Conservation (phyloP, 1,140 invertebrate genomes). For the Cecropterus lyciades region DNA sequence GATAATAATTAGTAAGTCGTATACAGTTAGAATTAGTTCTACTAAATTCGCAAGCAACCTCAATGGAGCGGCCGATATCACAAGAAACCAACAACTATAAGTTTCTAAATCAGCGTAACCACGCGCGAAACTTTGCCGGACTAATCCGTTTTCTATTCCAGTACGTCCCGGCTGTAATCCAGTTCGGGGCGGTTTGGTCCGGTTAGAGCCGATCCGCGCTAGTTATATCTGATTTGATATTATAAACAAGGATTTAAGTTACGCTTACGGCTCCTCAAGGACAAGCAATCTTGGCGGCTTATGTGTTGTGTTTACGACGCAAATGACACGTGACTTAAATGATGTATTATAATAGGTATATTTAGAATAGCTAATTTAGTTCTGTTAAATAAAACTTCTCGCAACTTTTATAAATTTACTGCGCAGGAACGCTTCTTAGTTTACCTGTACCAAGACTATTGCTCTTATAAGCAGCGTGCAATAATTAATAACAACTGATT, state of each 20-base stretch:
- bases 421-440: too few relatives aligned
- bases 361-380: too few relatives aligned
- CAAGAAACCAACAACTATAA: slow-evolving; percentile 74
- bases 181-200: slow-evolving; percentile 55
- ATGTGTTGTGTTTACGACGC: slow-evolving; percentile 16
- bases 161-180: slow-evolving; percentile 67
- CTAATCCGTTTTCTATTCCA: slow-evolving; percentile 71
- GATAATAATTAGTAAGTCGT: too few relatives aligned
- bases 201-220: slow-evolving; percentile 45
- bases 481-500: too few relatives aligned
- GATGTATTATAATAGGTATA: too few relatives aligned
- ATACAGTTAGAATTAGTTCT: slow-evolving; percentile 49
- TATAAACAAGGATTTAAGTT: slow-evolving; percentile 61
- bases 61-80: slow-evolving; percentile 55
- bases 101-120: slow-evolving; percentile 79
- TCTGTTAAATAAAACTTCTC: too few relatives aligned
- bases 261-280: slow-evolving; percentile 35
- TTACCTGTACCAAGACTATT: too few relatives aligned
- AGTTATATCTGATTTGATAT: slow-evolving; percentile 70
- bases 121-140: slow-evolving; percentile 71
- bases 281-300: background rate
- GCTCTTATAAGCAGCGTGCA: too few relatives aligned
- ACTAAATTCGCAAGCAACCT: slow-evolving; percentile 45
- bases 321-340: slow-evolving; percentile 14
- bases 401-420: too few relatives aligned